Evolutionary conservation across 2,797 vertebrate species (phyloP), one percentile per base, ranked within the genome.

Genomic region (Myotis findleyi): DNA sequence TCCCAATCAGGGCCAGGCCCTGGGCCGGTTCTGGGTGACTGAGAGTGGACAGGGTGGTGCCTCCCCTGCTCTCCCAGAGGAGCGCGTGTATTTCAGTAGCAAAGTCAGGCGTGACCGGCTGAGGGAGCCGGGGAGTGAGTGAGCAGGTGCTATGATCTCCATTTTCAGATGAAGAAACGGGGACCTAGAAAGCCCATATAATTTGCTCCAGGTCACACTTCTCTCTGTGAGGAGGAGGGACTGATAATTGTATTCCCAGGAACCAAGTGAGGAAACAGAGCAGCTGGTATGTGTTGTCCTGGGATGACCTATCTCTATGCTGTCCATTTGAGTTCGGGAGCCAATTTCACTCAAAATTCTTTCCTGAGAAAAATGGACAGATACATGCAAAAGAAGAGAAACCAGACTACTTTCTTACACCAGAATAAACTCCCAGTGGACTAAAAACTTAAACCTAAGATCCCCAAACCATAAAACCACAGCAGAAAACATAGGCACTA

Each of bases 81-180:
- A 27, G 23, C 27, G 36, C 13, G 3, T 44, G 5, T 17, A 16
- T 66, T 69, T 55, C 47, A 18, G 84, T 4, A 64, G 57, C 57
- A 57, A 62, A 77, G 57, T 12, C 6, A 1, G 51, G n/a, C 0
- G 1, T 14, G 12, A 62, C 55, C 23, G 7, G 16, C 2, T 2
- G 30, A 38, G 41, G 59, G 12, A 44, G 51, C 21, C 55, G 21
- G 57, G 66, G 11, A 59, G 59, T 9, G 18, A 23, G 1, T 41
- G 10, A 23, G 41, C 27, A 23, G 21, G 12, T 30, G 17, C 49
- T 41, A 4, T 11, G 25, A 53, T n/a, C 7, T 72, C 33, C 25
- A 68, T 87, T 77, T 79, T 66, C 33, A 77, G 49, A 66, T 20
- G 66, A 73, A 51, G 72, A 91, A 77, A 36, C 7, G 21, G 30